Base-by-base conservation (phyloP, 2,113 vertebrate genomes). In the Neodon shergylaensis region DNA sequence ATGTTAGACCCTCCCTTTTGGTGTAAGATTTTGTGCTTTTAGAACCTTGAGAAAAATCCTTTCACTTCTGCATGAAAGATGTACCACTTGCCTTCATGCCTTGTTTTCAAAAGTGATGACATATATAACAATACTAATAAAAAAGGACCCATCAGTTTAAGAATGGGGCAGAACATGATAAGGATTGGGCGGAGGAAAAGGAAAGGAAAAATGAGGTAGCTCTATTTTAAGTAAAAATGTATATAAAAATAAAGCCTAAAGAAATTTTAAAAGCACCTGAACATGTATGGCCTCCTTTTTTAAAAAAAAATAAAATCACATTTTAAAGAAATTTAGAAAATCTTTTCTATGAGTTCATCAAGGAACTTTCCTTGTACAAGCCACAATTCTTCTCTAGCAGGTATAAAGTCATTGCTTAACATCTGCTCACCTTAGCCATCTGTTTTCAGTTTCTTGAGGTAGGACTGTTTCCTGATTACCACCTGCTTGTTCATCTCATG, bases 361-460 rank as follows among this genome's bases (percentile, higher is more conserved):
- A 39, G 74, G 10, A 94, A 82, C 24, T 39, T 86, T 92, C 58
- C 4, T 44, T 77, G 21, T 72, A 72, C 66, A 89, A 86, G 11
- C 7, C n/a, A 36, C 26, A 54, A n/a, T 74, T 78, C 92, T 81
- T 89, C 90, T 78, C n/a, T 28, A 86, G 58, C 6, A 83, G 33
- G 31, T 85, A 86, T 85, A 90, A 42, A 89, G 39, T 58, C 54
- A 47, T 92, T 93, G 47, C 42, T 77, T 76, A 95, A 90, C 70
- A 94, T 84, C 61, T 95, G 89, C 21, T 89, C 47, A 84, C 78
- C 47, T 92, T 96, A 42, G 7, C 87, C 74, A 94, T 93, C 74
- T 95, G 49, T 81, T 96, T 93, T 88, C 70, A 74, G 5, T 52
- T 91, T 93, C 68, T 88, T 76, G 28, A 88, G 16, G 44, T 54